phyloP scores from a whole-genome alignment of 2,888 invertebrate species.

The Caenorhabditis parvicauda region DNA sequence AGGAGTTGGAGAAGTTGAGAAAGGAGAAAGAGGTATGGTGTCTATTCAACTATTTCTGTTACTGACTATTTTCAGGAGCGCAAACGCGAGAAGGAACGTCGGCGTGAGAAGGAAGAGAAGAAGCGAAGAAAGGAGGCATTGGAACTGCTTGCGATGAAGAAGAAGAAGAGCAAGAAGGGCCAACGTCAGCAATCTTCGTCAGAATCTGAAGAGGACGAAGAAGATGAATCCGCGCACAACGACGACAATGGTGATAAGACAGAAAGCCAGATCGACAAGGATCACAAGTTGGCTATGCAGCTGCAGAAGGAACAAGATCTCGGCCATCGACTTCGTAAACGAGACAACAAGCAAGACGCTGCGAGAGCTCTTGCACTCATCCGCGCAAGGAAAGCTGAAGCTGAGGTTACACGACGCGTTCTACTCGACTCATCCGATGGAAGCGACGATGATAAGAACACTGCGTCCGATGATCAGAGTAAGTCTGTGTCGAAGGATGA shows the following conservation, averaged over 20 bases:
- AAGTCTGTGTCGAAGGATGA: too few species aligned
- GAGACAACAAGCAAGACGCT: too few species aligned
- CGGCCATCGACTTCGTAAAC: too few species aligned
- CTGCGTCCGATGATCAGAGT: too few species aligned
- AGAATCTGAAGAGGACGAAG: not conserved
- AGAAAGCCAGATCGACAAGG: constrained; percentile 4
- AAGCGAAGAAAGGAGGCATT: constrained; percentile 12
- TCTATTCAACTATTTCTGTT: too few species aligned
- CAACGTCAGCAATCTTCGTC: constrained; percentile 4
- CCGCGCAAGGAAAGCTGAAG: too few species aligned
- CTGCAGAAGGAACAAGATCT: constrained; percentile 10
- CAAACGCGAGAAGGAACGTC: constrained; percentile 10
- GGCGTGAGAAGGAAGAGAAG: constrained; percentile 7
- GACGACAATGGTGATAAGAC: too few species aligned
- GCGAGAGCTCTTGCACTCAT: too few species aligned
- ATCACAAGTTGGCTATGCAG: constrained; percentile 15
- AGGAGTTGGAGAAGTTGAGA: constrained; percentile 14
- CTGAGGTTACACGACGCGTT: too few species aligned
- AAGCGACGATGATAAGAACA: not conserved
- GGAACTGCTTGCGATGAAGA: not conserved
- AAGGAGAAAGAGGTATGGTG: constrained; percentile 14
- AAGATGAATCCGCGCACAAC: constrained; percentile 16
- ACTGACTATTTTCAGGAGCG: too few species aligned
- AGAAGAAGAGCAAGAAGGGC: constrained; percentile 3
- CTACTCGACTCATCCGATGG: constrained; percentile 19